phyloP scores from a whole-genome alignment of 2,888 invertebrate genomes.

The Tenodera sinensis region DNA sequence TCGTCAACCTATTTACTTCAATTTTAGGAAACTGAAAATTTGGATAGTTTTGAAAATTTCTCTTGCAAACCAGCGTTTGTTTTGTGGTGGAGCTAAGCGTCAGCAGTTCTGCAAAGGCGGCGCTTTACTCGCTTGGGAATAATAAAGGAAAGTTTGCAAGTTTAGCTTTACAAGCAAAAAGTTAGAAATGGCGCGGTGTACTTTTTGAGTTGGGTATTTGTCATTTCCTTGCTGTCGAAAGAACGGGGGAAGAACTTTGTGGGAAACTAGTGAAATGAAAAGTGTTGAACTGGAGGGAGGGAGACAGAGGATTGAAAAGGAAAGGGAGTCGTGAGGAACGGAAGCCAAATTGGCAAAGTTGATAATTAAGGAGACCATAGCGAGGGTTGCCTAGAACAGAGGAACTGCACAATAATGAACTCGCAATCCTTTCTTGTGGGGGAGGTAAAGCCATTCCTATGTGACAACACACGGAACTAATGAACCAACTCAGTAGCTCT shows the following conservation, averaged over 20 bases:
- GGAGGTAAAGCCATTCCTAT: background rate
- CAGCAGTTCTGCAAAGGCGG: no score
- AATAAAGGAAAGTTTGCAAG: background rate
- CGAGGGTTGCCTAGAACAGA: background rate
- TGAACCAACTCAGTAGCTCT: slow-evolving; percentile 6
- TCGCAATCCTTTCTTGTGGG: background rate
- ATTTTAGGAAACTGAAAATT: no score
- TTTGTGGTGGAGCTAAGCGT: no score
- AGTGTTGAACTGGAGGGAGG: background rate
- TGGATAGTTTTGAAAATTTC: no score
- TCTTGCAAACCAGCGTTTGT: no score
- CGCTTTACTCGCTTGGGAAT: background rate
- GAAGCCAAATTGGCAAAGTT: slow-evolving; percentile 31
- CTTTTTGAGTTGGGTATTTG: background rate
- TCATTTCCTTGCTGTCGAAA: background rate
- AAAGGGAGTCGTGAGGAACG: slow-evolving; percentile 1
- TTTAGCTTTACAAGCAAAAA: background rate
- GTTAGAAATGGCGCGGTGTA: background rate
- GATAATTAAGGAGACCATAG: slow-evolving; percentile 26
- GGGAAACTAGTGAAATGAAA: background rate
- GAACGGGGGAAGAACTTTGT: background rate
- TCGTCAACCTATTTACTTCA: no score
- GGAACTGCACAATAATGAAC: slow-evolving; percentile 1
- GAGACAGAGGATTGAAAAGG: slow-evolving; percentile 1
- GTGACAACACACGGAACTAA: slow-evolving; percentile 13